Percentiles rank a stretch among this genome's conserved stretches.
Conservation (phyloP, 2,888 invertebrate genomes). For the Sepiola atlantica region DNA sequence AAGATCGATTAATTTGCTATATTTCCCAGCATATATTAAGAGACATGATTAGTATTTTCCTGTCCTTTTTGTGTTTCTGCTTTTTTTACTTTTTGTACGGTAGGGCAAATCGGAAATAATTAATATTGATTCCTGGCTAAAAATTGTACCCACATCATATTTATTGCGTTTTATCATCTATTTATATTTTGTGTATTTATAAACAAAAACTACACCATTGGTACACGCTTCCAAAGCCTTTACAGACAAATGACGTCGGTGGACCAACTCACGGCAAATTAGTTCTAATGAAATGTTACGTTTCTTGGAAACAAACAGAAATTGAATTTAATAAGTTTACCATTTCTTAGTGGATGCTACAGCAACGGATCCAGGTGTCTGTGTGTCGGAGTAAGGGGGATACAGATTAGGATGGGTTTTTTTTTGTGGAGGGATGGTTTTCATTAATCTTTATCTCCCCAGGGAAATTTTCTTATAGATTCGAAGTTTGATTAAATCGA, state of each 20-base stretch:
- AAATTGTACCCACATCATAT: background rate
- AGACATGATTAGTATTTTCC: background rate
- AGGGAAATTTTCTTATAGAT: too few relatives aligned
- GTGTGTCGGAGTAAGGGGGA: too few relatives aligned
- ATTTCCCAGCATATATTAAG: constrained; percentile 14
- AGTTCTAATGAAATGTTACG: background rate
- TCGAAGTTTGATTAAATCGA: too few relatives aligned
- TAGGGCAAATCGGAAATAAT: background rate
- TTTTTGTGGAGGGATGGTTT: too few relatives aligned
- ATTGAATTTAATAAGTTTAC: background rate
- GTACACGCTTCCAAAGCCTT: background rate
- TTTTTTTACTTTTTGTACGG: background rate
- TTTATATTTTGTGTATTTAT: background rate
- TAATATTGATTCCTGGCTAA: constrained; percentile 32
- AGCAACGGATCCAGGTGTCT: too few relatives aligned
- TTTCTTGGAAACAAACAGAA: background rate
- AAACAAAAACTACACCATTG: background rate
- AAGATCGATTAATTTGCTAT: background rate
- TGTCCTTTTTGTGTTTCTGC: background rate
- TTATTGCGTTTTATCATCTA: background rate
- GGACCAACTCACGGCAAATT: background rate
- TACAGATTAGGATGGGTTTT: too few relatives aligned
- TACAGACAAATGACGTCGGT: background rate
- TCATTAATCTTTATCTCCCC: too few relatives aligned
- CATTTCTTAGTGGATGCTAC: background rate